These are phyloP conservation scores for Coregonus ussuriensis DNA, from an alignment of 2,797 vertebrate species.

Conservation along the genomic window DNA sequence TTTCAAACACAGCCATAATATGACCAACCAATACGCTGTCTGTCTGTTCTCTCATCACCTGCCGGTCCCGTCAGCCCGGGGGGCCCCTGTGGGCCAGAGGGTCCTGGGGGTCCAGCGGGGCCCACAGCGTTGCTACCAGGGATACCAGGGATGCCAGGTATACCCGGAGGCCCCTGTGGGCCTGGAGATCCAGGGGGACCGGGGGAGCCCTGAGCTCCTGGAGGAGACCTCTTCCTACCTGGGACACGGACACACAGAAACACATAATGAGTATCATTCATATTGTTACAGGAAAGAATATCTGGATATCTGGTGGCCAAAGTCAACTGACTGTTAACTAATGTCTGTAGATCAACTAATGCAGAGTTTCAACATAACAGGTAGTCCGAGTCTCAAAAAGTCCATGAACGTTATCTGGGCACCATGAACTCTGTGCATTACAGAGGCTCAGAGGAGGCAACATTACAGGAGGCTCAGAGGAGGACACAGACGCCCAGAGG, in stretches of 20 bases:
- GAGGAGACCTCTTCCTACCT: conserved; percentile 89
- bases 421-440: no score
- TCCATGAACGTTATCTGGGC: no score
- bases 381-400: no score
- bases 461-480: no score
- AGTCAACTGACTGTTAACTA: no score
- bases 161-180: conserved; percentile 91
- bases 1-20: no score
- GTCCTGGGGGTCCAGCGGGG: conserved; percentile 88
- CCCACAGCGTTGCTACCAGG: conserved; percentile 92
- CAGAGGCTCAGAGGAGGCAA: no score
- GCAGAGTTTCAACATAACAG: no score
- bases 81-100: conserved; percentile 89
- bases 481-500: no score
- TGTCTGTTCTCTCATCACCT: conserved; percentile 64
- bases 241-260: conserved; percentile 16
- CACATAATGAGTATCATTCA: not conserved
- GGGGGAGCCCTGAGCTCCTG: conserved; percentile 83
- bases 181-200: conserved; percentile 86
- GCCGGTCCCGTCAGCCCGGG: conserved; percentile 89
- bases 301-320: no score
- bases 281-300: not conserved
- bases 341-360: no score
- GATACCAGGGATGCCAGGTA: conserved; percentile 95
- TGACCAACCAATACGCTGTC: no score